These are phyloP conservation scores for Pelosia muscerda DNA, from an alignment of 2,888 invertebrate species.

Conservation along the genomic window DNA sequence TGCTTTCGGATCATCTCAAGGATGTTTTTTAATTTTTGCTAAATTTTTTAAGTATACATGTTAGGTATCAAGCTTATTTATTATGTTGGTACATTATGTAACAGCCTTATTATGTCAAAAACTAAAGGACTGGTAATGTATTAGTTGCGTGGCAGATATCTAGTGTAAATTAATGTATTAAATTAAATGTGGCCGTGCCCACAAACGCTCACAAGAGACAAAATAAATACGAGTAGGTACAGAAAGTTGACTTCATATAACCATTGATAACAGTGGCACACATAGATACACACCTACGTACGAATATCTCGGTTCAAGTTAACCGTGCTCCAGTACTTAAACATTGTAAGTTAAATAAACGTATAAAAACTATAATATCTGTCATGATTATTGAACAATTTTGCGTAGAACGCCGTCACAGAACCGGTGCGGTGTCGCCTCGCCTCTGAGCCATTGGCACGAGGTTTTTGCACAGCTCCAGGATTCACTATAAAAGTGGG, in stretches of 20 bases:
- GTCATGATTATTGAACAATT: conserved; percentile 66
- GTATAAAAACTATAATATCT: conserved; percentile 9
- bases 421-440: conserved; percentile 40
- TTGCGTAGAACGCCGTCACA: conserved; percentile 62
- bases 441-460: conserved; percentile 58
- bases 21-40: conserved; percentile 48
- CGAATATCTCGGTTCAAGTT: too few relatives aligned
- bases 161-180: neutral
- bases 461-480: conserved; percentile 71
- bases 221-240: neutral
- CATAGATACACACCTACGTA: too few relatives aligned
- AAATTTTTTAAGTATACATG: conserved; percentile 22
- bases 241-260: neutral
- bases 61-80: conserved; percentile 12
- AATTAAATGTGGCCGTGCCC: neutral
- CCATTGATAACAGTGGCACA: neutral
- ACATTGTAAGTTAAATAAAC: neutral
- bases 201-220: neutral
- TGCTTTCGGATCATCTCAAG: conserved; percentile 40
- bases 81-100: neutral
- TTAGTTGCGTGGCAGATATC: neutral
- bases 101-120: neutral
- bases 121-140: neutral
- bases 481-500: conserved; percentile 79
- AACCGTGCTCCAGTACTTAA: too few relatives aligned